Base-by-base conservation (phyloP, 2,888 invertebrate genomes). In the Eledona agricola region DNA sequence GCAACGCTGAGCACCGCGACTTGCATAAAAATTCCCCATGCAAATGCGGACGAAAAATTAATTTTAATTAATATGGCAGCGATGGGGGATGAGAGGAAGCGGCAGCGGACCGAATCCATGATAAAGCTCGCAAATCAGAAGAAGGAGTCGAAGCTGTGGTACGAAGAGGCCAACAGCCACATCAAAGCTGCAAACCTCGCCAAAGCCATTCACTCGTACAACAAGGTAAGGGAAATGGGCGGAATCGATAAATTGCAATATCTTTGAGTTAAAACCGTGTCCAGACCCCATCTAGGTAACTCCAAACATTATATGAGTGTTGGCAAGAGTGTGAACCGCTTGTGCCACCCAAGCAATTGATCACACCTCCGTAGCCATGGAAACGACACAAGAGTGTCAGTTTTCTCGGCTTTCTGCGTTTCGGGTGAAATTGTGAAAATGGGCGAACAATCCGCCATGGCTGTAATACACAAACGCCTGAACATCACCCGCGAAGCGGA, bases 131-230 rank as follows among this genome's bases (percentile, higher is more conserved):
- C 66, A 10, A 67, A 64, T 12, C 72, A 72, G 51, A 71, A 71
- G 54, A 74, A 73, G 45, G 74, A 76, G 64, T 85, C 88, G 0
- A 89, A 89, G 72, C 79, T 90, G 43, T 81, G 87, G 65, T 84
- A 86, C 16, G 90, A 90, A 72, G 92, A 92, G 72, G 88, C 90
- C 4, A 81, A 83, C 7, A 87, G 86, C 17, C 89, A 92, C 66
- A 81, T 88, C 70, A 90, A 90, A 77, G 83, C 82, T 58, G 87
- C 88, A 5, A 85, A 88, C 73, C 87, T 88, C 62, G 80, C 82
- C 9, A 85, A 88, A 66, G 88, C 90, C 0, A 78, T 90, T 4
- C 75, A 76, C 5, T 83, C 89, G 1, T 86, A 90, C 61, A 83
- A 85, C 67, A 85, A 88, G 83, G 92, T 87, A 77, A 77, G 69